A percentile compares a stretch with the other conserved stretches of the same genome.
Conservation (phyloP, 53 echinoderm and acorn worm species). For the Holothuria leucospilota region DNA sequence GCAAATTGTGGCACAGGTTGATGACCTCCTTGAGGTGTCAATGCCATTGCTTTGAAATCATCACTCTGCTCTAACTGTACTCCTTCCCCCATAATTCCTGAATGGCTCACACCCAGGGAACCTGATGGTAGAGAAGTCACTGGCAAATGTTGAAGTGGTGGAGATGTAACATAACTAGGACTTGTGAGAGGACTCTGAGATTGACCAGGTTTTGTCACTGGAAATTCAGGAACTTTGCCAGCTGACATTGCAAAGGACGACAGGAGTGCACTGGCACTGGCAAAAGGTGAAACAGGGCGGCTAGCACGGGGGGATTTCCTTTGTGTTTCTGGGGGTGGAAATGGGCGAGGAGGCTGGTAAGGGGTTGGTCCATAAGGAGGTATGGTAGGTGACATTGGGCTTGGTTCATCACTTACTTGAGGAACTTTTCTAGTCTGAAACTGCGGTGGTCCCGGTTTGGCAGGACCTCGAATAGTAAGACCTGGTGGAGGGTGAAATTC, state of each 20-base stretch:
- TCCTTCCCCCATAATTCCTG: too few species aligned
- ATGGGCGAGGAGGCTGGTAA: slow-evolving; percentile 35
- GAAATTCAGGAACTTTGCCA: slow-evolving; percentile 57
- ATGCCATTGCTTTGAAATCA: too few species aligned
- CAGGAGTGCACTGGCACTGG: slow-evolving; percentile 93
- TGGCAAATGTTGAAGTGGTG: slow-evolving; percentile 30
- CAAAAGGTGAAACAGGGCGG: slow-evolving; percentile 33
- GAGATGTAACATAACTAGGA: slow-evolving; percentile 38
- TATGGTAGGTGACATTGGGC: slow-evolving; percentile 39
- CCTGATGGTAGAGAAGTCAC: neutral
- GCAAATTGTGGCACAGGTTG: too few species aligned
- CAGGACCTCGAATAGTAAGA: slow-evolving; percentile 29
- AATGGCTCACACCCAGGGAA: too few species aligned
- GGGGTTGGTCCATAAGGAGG: slow-evolving; percentile 56
- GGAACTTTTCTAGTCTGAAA: slow-evolving; percentile 36
- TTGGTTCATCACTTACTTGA: neutral
- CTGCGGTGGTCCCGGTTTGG: slow-evolving; percentile 21
- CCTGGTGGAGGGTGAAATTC: slow-evolving; percentile 49
- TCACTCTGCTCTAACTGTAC: too few species aligned
- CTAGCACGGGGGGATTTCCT: slow-evolving; percentile 20
- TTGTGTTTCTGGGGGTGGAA: slow-evolving; percentile 20
- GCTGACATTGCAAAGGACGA: slow-evolving; percentile 95
- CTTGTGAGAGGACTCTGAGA: slow-evolving; percentile 39
- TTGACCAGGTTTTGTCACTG: slow-evolving; percentile 18
- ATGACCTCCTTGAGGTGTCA: too few species aligned